These are phyloP conservation scores for Gymnarchus niloticus DNA, from an alignment of 2,113 vertebrate genomes.

Conservation along the genomic window DNA sequence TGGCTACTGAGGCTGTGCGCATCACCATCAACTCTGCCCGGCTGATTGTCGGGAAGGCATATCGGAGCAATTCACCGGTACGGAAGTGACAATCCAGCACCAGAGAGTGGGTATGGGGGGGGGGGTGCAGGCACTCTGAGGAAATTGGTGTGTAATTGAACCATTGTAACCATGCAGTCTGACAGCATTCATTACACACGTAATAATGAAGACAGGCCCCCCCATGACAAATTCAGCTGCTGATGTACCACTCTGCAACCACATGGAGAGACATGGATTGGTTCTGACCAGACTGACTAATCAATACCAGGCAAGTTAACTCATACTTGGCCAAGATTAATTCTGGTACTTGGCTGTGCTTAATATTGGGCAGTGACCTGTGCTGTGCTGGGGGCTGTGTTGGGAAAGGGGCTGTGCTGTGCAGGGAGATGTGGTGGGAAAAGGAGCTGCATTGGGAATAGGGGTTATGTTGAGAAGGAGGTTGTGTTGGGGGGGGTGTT, in stretches of 20 bases:
- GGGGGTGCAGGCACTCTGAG: conserved; percentile 34
- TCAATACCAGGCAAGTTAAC: neutral
- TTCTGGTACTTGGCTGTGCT: too few species aligned
- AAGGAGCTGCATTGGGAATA: neutral
- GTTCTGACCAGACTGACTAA: neutral
- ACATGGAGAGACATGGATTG: neutral
- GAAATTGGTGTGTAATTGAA: conserved; percentile 62
- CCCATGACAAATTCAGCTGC: neutral
- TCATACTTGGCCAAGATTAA: too few species aligned
- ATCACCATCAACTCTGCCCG: neutral
- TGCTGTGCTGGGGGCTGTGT: neutral
- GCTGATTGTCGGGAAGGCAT: neutral
- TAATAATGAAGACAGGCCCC: conserved; percentile 32
- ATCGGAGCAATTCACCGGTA: neutral
- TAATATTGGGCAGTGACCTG: neutral
- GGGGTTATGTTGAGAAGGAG: neutral
- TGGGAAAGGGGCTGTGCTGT: neutral
- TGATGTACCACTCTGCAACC: neutral
- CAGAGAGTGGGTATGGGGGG: too few species aligned
- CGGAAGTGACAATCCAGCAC: neutral
- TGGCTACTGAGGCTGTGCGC: neutral
- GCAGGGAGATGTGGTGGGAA: neutral
- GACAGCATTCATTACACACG: conserved; percentile 47
- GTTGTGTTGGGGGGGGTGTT: neutral
- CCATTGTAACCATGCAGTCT: conserved; percentile 56